Conservation (phyloP, 1,140 invertebrate species). For the Drosophila guanche region DNA sequence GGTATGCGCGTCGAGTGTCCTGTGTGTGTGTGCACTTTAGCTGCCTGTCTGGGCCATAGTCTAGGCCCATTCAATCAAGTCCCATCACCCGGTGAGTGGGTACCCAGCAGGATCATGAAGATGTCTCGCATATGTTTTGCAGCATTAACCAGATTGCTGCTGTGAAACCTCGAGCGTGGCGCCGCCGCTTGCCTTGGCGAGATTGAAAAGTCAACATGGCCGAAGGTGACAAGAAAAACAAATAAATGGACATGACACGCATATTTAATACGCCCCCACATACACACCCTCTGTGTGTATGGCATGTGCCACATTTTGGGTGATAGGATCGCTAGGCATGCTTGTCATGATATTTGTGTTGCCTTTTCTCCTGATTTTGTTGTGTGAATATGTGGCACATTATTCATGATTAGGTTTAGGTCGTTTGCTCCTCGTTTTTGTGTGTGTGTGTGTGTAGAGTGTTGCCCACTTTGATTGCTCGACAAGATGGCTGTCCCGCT, state of each 20-base stretch:
- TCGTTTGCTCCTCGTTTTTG: slow-evolving; percentile 59
- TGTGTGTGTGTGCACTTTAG: slow-evolving; percentile 51
- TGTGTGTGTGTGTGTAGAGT: slow-evolving; percentile 16
- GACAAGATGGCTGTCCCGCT: slow-evolving; percentile 28
- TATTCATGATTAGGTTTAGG: slow-evolving; percentile 73
- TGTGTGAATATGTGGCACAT: slow-evolving; percentile 77
- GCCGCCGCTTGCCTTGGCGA: slow-evolving; percentile 20
- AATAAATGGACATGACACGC: slow-evolving; percentile 77
- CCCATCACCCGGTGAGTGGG: background rate
- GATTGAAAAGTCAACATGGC: slow-evolving; percentile 62
- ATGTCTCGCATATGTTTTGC: slow-evolving; percentile 45
- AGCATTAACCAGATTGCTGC: slow-evolving; percentile 45
- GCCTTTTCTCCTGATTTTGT: slow-evolving; percentile 68
- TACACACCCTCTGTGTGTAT: slow-evolving; percentile 14
- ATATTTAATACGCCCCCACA: slow-evolving; percentile 63
- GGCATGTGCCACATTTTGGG: slow-evolving; percentile 35
- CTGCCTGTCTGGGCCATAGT: slow-evolving; percentile 37
- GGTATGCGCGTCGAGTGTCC: slow-evolving; percentile 18
- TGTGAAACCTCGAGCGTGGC: slow-evolving; percentile 24
- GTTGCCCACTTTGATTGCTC: slow-evolving; percentile 59
- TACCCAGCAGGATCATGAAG: slow-evolving; percentile 6
- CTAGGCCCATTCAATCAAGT: slow-evolving; percentile 61
- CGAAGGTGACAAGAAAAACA: slow-evolving; percentile 65
- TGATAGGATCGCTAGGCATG: slow-evolving; percentile 37
- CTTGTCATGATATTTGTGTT: slow-evolving; percentile 75